Conservation (phyloP, 2,113 vertebrate genomes). For the Neotragus moschatus region DNA sequence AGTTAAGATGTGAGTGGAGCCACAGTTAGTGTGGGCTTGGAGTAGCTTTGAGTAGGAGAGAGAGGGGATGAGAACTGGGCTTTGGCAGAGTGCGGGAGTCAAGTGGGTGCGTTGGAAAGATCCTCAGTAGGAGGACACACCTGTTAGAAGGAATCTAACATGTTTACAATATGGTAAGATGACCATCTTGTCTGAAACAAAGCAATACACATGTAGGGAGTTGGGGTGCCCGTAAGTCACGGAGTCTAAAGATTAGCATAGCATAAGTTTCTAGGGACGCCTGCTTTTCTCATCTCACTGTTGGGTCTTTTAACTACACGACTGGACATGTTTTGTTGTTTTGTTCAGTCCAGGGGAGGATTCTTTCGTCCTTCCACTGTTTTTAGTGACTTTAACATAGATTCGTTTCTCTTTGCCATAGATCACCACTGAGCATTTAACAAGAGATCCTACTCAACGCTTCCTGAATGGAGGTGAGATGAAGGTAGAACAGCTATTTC, state of each 20-base stretch:
- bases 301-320: not conserved
- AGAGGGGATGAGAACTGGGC: not conserved
- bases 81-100: not conserved
- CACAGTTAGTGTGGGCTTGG: not conserved
- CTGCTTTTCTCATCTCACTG: not conserved
- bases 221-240: not conserved
- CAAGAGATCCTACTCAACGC: conserved; percentile 83
- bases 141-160: not conserved
- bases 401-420: conserved; percentile 35
- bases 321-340: not conserved
- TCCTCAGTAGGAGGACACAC: not conserved
- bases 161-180: not conserved
- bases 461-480: conserved; percentile 83
- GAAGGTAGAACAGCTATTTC: conserved; percentile 94
- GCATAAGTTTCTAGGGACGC: not conserved
- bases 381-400: not conserved
- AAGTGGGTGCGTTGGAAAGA: not conserved
- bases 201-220: not conserved
- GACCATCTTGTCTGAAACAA: not conserved
- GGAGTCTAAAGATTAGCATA: not conserved
- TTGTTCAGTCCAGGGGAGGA: not conserved
- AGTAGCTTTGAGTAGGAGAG: not conserved
- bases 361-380: not conserved
- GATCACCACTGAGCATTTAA: conserved; percentile 82
- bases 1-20: not conserved